Evolutionary conservation across 2,797 vertebrate species (phyloP), one percentile per base, ranked within the genome.

Genomic region (Hoplostethus atlanticus): DNA sequence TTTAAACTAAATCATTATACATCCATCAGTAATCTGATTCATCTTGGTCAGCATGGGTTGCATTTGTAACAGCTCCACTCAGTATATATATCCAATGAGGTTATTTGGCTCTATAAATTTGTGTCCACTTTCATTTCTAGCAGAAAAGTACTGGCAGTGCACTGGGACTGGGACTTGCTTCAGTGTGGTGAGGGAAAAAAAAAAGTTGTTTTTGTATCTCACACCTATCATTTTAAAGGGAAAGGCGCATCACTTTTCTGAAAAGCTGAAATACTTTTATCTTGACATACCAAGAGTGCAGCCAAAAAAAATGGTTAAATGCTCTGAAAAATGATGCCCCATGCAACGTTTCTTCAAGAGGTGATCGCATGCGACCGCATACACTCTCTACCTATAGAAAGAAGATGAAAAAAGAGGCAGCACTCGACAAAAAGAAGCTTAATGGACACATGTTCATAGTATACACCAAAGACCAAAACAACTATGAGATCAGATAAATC

Each of bases 221-320:
- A 55, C 44, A 17, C 69, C 71, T 64, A 64, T 84, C 67, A 79
- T 60, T 76, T 65, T 51, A 51, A 64, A 72, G 44, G 28, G 38
- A 86, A 76, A 73, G 71, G 56, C 66, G 53, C 57, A 21, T 46
- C 31, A 30, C 54, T 60, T 59, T 62, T 77, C 63, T 64, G 63
- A 74, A 62, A 71, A 70, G 59, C 52, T 77, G 36, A 76, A 77
- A 80, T 56, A 64, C 63, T 74, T 82, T 68, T 76, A 83, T 81
- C 61, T 64, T 67, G 50, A 69, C 53, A 66, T 31, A 71, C 47
- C 67, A 17, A 47, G 8, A 58, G 55, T 38, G n/a, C 50, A 65
- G 64, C 16, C 54, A 10, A 42, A 10, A 34, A 13, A 81, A 51
- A 61, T 16, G 44, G 12, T 67, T 31, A 28, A 44, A 42, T 59